Conservation (phyloP, 2,113 vertebrate genomes). For the Potamarius usumacintae region DNA sequence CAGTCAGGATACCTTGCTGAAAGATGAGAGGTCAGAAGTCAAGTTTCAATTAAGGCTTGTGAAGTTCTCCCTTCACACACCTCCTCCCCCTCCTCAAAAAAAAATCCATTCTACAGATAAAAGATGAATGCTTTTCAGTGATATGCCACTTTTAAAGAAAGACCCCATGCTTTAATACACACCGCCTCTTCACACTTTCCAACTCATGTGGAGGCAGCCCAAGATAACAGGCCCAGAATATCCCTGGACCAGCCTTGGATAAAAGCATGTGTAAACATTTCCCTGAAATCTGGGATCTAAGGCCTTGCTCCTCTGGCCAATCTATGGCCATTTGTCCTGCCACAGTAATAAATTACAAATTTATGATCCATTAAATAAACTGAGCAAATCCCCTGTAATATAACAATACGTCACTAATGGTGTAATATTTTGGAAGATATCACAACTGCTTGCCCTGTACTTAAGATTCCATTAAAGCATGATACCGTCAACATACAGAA, state of each 20-base stretch:
- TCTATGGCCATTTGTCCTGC: constrained; percentile 46
- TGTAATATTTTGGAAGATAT: constrained; percentile 37
- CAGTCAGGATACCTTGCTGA: constrained; percentile 54
- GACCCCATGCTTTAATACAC: constrained; percentile 27
- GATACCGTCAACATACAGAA: background rate
- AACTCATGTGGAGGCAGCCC: constrained; percentile 48
- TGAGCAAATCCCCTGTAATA: constrained; percentile 6
- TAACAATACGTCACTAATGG: constrained; percentile 9
- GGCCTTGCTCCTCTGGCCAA: constrained; percentile 48
- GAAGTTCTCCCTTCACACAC: constrained; percentile 46
- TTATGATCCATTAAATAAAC: constrained; percentile 15
- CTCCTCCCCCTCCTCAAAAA: constrained; percentile 50
- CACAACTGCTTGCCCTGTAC: background rate
- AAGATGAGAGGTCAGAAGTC: constrained; percentile 59
- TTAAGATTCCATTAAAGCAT: constrained; percentile 8
- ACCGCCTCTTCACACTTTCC: constrained; percentile 33
- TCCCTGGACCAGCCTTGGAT: constrained; percentile 59
- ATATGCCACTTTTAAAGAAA: constrained; percentile 13
- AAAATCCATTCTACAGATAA: constrained; percentile 38
- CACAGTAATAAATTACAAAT: constrained; percentile 6
- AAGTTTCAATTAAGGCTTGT: constrained; percentile 63
- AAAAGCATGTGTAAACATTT: constrained; percentile 68
- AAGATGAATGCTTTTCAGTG: constrained; percentile 20
- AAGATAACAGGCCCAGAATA: constrained; percentile 68
- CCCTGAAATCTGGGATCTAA: constrained; percentile 57